Base-by-base conservation (phyloP, 2,888 invertebrate genomes). In the Acronicta aceris region DNA sequence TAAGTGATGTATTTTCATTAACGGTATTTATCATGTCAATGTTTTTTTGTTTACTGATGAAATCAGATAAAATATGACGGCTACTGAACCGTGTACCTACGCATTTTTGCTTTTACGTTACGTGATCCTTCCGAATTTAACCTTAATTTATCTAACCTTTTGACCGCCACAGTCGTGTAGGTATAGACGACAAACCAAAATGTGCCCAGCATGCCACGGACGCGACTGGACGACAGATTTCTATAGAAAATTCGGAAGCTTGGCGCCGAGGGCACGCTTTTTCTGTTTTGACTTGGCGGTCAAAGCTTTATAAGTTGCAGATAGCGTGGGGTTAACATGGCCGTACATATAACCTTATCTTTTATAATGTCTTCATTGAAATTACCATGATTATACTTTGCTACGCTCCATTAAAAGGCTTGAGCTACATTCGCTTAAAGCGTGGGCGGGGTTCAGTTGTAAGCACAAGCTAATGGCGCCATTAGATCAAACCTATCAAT, bases 351-450 rank as follows among this genome's bases (percentile, higher is more conserved):
- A 42, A 43, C 61, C 43, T 54, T 61, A 73, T 68, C 46, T 47
- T 61, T 52, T 61, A 55, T 59, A 46, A 57, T 61, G 46, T 59
- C 56, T 61, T 59, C 49, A 67, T 68, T 63, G n/a, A 25, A 27
- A n/a, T 21, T 42, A 64, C 45, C 41, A 61, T 65, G 45, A 55
- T 52, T 57, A 63, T 54, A 45, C 50, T 59, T 21, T 62, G 68
- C 43, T 59, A 43, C 54, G 71, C 53, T 49, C 65, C 64, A 65
- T 70, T 67, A 59, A n/a, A 56, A 63, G 53, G 57, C 57, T 67
- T 51, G 55, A 61, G 36, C 46, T 58, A 55, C 41, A 40, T 54
- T 59, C 36, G 45, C 53, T 57, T 71, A 46, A 8, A 38, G 21
- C 40, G 43, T 45, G 51, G 61, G 56, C 15, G 40, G n/a, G 38